Base-by-base conservation (phyloP, 2,888 invertebrate species). In the Encarsia formosa region DNA sequence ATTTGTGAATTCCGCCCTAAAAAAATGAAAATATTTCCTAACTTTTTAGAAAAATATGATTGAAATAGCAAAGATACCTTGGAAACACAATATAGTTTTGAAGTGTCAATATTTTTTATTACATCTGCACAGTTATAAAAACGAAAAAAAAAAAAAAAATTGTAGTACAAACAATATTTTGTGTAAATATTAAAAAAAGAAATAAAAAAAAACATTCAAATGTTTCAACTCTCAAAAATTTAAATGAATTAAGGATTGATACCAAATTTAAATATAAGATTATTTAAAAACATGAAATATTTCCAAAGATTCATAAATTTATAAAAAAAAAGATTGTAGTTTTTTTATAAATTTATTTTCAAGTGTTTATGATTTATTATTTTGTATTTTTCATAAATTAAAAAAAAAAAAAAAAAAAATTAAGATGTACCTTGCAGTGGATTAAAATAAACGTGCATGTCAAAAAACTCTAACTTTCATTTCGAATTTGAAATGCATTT, bases 1-100 rank as follows among this genome's bases (percentile, higher is more conserved):
- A 46, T 59, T 56, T 56, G 59, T 58, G 48, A 63, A 65, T 66
- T 69, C 66, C 67, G 66, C 67, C 65, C 66, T 60, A n/a, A n/a
- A n/a, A n/a, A n/a, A n/a, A n/a, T n/a, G n/a, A n/a, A n/a, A n/a
- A n/a, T n/a, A n/a, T n/a, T n/a, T n/a, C n/a, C n/a, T n/a, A n/a
- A n/a, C n/a, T n/a, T n/a, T n/a, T n/a, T n/a, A n/a, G n/a, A 22
- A 48, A 19, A 45, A 4, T 48, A 50, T 51, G 37, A 43, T 9
- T 49, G 55, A 34, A 20, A 22, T 52, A 52, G 37, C 42, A 29
- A 45, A 50, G 37, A 51, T 32, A 23, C 39, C 20, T 50, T 37
- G 26, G 41, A 49, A 52, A 52, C 39, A 48, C 41, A 38, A 49
- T 22, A 56, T 49, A 44, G 38, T 43, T 34, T 49, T 44, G 26